phyloP scores from a whole-genome alignment of 2,113 vertebrate genomes.

The Hemiscyllium ocellatum region DNA sequence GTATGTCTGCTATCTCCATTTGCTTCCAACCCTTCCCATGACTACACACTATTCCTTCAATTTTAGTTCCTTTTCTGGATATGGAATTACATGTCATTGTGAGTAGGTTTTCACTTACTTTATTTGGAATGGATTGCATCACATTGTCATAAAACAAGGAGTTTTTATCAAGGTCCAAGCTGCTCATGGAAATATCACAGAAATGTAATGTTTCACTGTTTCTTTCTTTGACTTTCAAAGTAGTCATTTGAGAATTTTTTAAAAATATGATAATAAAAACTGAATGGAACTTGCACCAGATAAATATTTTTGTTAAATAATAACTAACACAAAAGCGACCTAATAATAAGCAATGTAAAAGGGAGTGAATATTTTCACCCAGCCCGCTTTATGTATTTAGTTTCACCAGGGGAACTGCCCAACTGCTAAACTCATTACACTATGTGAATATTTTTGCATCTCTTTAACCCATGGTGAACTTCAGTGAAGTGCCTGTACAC shows the following conservation, averaged over 20 bases:
- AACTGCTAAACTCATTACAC: constrained; percentile 34
- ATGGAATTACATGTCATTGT: background rate
- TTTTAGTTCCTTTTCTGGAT: background rate
- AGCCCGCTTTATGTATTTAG: constrained; percentile 2
- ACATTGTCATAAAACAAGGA: background rate
- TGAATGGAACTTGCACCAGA: background rate
- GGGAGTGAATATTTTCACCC: background rate
- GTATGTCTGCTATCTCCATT: background rate
- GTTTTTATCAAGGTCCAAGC: background rate
- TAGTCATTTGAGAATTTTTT: background rate
- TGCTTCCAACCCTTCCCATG: background rate
- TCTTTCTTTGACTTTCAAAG: background rate
- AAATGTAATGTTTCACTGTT: background rate
- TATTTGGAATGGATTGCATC: background rate
- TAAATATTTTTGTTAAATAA: background rate
- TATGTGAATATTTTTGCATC: constrained; percentile 38
- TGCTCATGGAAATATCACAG: background rate
- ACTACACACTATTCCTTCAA: background rate
- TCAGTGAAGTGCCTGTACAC: constrained; percentile 15
- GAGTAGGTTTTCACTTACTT: background rate
- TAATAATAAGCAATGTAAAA: background rate
- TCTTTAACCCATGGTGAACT: constrained; percentile 31
- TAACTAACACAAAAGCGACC: background rate
- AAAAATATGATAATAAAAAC: background rate
- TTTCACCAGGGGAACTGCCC: constrained; percentile 19